Evolutionary conservation across 30 jellyfish, hydroid and myxozoan genomes (phyloP).

Genomic region (Hydractinia symbiolongicarpus): DNA sequence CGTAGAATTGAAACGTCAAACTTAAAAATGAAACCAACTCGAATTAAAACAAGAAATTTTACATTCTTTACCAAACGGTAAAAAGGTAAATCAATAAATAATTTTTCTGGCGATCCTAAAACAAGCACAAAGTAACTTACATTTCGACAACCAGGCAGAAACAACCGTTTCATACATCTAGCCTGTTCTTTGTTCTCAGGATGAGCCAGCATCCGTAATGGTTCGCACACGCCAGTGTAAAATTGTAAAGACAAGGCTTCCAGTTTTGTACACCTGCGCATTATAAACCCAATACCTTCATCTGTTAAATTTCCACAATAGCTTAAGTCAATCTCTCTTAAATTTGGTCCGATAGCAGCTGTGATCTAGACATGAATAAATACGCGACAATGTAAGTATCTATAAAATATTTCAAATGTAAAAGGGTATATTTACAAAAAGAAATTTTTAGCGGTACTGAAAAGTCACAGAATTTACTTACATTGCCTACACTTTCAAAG

Average conservation of each 20-base stretch:
- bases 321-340: constrained; percentile 1
- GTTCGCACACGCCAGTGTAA: not conserved
- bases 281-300: not conserved
- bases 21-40: not conserved
- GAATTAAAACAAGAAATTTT: not conserved
- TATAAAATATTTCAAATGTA: too few relatives aligned
- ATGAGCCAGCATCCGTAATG: not conserved
- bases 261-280: not conserved
- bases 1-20: not conserved
- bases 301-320: constrained; percentile 4
- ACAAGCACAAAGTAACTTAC: not conserved
- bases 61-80: not conserved
- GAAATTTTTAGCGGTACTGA: too few relatives aligned
- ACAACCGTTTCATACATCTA: not conserved
- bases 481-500: too few relatives aligned
- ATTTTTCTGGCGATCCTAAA: not conserved
- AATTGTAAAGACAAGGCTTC: not conserved
- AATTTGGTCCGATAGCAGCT: not conserved
- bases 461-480: too few relatives aligned
- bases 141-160: not conserved
- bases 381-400: too few relatives aligned
- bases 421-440: too few relatives aligned
- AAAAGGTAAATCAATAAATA: not conserved
- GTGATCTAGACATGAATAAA: too few relatives aligned
- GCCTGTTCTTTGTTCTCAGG: not conserved